Evolutionary conservation across 1,140 invertebrate genomes (phyloP).

Genomic region (Drosophila tropicalis): DNA sequence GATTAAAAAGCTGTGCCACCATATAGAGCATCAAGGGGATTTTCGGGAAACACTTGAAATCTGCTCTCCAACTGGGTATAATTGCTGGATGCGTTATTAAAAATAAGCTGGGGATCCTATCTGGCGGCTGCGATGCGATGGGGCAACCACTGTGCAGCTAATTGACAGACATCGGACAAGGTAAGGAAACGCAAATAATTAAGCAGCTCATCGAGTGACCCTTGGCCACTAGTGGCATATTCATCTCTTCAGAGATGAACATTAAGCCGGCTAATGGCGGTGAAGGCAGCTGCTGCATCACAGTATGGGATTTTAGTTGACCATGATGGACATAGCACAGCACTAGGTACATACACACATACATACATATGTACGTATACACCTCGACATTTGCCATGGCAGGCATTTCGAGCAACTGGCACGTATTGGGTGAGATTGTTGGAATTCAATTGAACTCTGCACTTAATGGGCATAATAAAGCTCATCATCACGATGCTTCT

Average conservation of each 20-base stretch:
- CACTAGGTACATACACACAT: too few species aligned
- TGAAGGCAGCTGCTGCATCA: neutral
- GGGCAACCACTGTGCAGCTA: neutral
- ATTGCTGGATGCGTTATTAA: too few species aligned
- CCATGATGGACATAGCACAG: too few species aligned
- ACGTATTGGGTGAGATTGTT: neutral
- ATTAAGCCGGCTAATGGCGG: slow-evolving; percentile 6
- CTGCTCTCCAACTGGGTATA: too few species aligned
- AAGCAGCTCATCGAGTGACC: slow-evolving; percentile 3
- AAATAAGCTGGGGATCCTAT: neutral
- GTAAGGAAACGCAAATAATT: slow-evolving; percentile 8
- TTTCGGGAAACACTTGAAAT: too few species aligned
- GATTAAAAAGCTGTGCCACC: too few species aligned
- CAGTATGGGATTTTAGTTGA: too few species aligned
- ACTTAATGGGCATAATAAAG: neutral
- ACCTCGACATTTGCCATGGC: too few species aligned
- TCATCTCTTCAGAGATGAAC: slow-evolving; percentile 1
- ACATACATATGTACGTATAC: too few species aligned
- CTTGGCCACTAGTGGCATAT: neutral
- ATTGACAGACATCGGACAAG: neutral
- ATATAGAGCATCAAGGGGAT: too few species aligned
- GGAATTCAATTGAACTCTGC: slow-evolving; percentile 9
- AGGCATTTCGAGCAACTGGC: neutral
- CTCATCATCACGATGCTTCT: neutral
- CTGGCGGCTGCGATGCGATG: too few species aligned